phyloP scores from a whole-genome alignment of 2,113 vertebrate species.

The Stigmatopora argus region DNA sequence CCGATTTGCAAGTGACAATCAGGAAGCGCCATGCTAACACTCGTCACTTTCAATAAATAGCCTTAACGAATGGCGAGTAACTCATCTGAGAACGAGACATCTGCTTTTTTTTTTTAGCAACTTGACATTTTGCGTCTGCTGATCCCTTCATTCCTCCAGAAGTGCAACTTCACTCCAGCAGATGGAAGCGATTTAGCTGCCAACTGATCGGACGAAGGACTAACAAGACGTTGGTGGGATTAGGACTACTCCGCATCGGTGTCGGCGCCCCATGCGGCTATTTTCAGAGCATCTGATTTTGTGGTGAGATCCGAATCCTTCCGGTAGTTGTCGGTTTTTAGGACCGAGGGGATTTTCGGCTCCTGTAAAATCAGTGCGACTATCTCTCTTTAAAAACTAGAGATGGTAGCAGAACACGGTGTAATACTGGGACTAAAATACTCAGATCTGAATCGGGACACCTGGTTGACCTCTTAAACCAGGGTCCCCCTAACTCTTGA shows the following conservation, averaged over 20 bases:
- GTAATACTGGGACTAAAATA: too few relatives aligned
- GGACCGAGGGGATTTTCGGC: too few relatives aligned
- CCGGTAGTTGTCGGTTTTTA: too few relatives aligned
- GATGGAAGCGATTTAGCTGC: background rate
- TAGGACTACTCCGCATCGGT: background rate
- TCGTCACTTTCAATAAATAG: background rate
- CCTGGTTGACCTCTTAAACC: background rate
- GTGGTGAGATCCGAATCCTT: too few relatives aligned
- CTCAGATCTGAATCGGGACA: background rate
- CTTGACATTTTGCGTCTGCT: background rate
- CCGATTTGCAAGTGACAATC: background rate
- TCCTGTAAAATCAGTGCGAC: too few relatives aligned
- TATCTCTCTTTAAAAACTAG: too few relatives aligned
- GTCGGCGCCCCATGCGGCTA: too few relatives aligned
- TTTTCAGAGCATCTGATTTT: too few relatives aligned
- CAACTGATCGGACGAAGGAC: background rate
- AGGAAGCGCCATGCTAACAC: background rate
- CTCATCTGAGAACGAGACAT: background rate
- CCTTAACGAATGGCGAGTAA: background rate
- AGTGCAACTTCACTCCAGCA: background rate
- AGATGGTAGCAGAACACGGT: too few relatives aligned
- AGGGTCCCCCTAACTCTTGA: too few relatives aligned
- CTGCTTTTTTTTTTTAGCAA: background rate
- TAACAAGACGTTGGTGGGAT: background rate
- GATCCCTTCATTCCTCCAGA: background rate